Base-by-base conservation (phyloP, 2,888 invertebrate species). In the Stenodema calcarata region DNA sequence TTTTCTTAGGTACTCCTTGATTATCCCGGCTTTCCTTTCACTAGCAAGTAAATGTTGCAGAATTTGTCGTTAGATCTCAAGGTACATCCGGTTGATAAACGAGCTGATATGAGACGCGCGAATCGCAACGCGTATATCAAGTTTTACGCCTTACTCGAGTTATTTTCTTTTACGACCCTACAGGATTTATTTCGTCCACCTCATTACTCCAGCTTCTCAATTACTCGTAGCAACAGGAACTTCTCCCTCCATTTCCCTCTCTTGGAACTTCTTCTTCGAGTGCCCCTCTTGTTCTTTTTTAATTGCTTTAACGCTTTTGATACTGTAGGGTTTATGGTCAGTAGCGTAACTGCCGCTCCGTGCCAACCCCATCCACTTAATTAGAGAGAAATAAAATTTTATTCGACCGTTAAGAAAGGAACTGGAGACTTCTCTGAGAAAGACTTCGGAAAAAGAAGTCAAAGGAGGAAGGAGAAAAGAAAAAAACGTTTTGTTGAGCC, bases 221-320 rank as follows among this genome's bases (percentile, higher is more conserved):
- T 54, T 81, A 42, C 76, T 18, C 35, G 2, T 35, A 42, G 12
- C 35, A n/a, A n/a, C n/a, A 35, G 4, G n/a, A 42, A 16, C 18
- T 42, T 76, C 18, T 42, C n/a, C 18, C 12, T 35, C 35, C 23
- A 0, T 42, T 18, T 76, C 18, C 69, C 30, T 35, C 44, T 50
- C 41, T 79, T 28, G 79, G 81, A 35, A 69, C 62, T 81, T 83
- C 50, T 83, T 83, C 83, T 42, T 70, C 42, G 73, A 42, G 70
- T n/a, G 70, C 28, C 27, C 27, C 7, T 27, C 83, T 83, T 70
- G 41, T 83, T 83, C 83, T 83, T 83, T 83, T 73, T 83, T 83
- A 83, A 83, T 83, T 83, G 83, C 73, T 73, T 83, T 83, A 42
- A 69, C 83, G 83, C 83, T 83, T 79, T 83, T 70, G 83, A 73